A percentile compares a stretch with the other conserved stretches of the same genome.
These are phyloP conservation scores for Limonius californicus DNA, from an alignment of 1,140 invertebrate species.

Conservation along the genomic window DNA sequence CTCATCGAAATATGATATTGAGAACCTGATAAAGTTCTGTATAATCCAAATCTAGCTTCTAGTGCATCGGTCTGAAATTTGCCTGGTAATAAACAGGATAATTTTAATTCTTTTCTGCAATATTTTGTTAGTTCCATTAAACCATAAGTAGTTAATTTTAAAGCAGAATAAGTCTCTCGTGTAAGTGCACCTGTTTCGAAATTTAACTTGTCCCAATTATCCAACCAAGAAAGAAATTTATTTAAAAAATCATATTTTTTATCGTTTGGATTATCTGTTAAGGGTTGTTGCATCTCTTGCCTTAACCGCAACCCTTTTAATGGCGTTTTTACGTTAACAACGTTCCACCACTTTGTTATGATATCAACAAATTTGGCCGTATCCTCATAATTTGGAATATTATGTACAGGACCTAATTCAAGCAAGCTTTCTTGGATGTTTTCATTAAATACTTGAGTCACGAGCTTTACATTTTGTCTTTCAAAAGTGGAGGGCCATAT, in stretches of 20 bases:
- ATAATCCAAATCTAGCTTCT: too few relatives aligned
- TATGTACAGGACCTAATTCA: conserved; percentile 9
- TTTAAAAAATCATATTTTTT: not conserved
- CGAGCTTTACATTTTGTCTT: conserved; percentile 21
- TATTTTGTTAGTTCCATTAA: not conserved
- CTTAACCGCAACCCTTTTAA: not conserved
- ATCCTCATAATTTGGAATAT: conserved; percentile 9
- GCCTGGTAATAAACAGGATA: not conserved
- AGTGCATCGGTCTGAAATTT: conserved; percentile 16
- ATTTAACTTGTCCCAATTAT: conserved; percentile 12
- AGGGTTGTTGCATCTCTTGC: not conserved
- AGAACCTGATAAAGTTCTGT: not conserved
- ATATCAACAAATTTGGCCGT: conserved; percentile 15
- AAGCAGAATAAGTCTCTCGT: not conserved
- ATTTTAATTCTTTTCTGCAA: not conserved
- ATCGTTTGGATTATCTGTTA: not conserved
- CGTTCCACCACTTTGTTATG: conserved; percentile 15
- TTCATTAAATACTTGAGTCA: conserved; percentile 15
- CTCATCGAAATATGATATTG: conserved; percentile 1
- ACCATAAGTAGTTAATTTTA: conserved; percentile 1
- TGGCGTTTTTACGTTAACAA: conserved; percentile 18
- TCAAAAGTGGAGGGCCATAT: conserved; percentile 19
- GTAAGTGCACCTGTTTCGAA: too few relatives aligned
- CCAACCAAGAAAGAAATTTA: not conserved
- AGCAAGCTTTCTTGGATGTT: not conserved